phyloP scores from a whole-genome alignment of 2,797 vertebrate genomes.

The Melopsittacus undulatus region DNA sequence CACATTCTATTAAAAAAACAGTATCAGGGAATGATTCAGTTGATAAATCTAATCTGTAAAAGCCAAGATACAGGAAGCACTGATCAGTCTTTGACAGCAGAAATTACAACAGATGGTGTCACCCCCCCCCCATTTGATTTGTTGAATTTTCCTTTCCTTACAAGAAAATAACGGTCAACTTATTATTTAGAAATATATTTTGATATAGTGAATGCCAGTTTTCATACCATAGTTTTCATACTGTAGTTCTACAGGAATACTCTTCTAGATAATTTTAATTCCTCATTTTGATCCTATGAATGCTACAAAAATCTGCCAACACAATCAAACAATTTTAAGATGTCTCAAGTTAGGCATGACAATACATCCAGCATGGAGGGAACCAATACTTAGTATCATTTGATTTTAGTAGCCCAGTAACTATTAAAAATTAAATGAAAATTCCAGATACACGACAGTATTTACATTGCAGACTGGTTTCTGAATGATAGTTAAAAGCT shows the following conservation, averaged over 20 bases:
- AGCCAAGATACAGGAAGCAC: not conserved
- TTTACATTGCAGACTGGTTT: not conserved
- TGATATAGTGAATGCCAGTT: not conserved
- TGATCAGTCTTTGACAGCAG: not conserved
- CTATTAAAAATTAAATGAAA: not conserved
- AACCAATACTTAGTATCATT: not conserved
- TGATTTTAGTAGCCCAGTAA: not conserved
- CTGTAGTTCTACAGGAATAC: not conserved
- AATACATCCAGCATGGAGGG: not conserved
- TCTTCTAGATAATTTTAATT: not conserved
- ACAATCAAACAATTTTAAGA: not conserved
- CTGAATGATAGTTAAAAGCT: not conserved
- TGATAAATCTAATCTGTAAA: not conserved
- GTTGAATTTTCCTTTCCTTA: not conserved
- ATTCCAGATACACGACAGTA: not conserved
- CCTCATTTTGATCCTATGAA: not conserved
- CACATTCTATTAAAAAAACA: not conserved
- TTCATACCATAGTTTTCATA: not conserved
- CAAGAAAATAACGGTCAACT: not conserved
- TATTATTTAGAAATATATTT: not conserved
- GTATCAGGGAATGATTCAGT: not conserved
- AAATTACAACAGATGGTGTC: not conserved
- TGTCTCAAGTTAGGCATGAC: not conserved
- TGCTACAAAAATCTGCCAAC: not conserved
- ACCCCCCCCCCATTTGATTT: not conserved